Base-by-base conservation (phyloP, 2,888 invertebrate genomes). In the Rugalucina vietnamica region DNA sequence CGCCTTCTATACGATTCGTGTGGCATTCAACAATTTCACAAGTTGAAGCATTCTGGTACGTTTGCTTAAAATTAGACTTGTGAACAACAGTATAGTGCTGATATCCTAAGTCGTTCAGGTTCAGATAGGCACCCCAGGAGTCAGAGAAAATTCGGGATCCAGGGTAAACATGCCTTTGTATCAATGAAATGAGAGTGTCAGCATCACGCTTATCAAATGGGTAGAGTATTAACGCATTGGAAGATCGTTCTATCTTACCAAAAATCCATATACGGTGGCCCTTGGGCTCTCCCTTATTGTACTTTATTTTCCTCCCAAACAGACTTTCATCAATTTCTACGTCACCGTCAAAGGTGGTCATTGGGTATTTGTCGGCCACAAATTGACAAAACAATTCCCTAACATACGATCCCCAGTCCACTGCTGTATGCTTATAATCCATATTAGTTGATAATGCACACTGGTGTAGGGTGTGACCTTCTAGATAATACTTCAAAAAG, bases 351-450 rank as follows among this genome's bases (percentile, higher is more conserved):
- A 32, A 75, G 37, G 36, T 69, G 29, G 54, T 73, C 37, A 39
- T 18, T 14, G 32, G n/a, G 36, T 57, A 77, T 43, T 73, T 50
- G 2, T 60, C 34, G 54, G 65, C 49, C 4, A 78, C 39, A 74
- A 78, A 76, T 32, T 78, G 60, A 39, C 50, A 43, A 32, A 77
- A 36, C 5, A 74, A n/a, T 34, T 79, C 78, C 18, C 75, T 24
- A 27, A 75, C 32, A 54, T 49, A 78, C 12, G 73, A 65, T 4
- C 34, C 75, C 78, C 78, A 78, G 36, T 82, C 49, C 4, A 71
- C 70, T n/a, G 82, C 73, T 12, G 78, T 79, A 21, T 36, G 29
- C 21, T 39, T 50, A 74, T 82, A 82, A 12, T 71, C 75, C 39
- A 75, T 70, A 12, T 79, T 79, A 21, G 78, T 49, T 5, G 69